These are phyloP conservation scores for Struthidea cinerea DNA, from an alignment of 2,113 vertebrate species.

Conservation along the genomic window DNA sequence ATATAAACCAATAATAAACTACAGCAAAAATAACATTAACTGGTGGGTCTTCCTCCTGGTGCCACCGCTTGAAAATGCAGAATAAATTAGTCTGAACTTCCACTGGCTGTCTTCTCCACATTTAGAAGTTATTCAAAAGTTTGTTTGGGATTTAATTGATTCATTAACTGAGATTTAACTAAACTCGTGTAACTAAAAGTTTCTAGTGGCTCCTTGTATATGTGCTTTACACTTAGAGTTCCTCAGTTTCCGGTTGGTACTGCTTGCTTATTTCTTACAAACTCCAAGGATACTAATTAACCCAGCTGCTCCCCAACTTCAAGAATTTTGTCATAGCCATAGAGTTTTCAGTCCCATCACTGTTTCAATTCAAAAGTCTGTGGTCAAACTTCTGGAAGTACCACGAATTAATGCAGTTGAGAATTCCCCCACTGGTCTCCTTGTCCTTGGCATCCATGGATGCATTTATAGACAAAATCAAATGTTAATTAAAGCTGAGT, in stretches of 20 bases:
- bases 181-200: neutral
- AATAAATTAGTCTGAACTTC: neutral
- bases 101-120: neutral
- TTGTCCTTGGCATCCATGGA: neutral
- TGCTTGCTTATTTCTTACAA: neutral
- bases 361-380: neutral
- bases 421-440: neutral
- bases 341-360: neutral
- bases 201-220: neutral
- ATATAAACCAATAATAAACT: neutral
- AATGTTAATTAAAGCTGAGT: neutral
- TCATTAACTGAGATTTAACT: neutral
- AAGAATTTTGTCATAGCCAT: neutral
- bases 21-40: neutral
- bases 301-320: neutral
- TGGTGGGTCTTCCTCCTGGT: neutral
- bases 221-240: neutral
- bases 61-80: neutral
- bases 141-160: neutral
- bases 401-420: neutral
- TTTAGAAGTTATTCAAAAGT: neutral
- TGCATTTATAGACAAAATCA: neutral
- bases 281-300: neutral
- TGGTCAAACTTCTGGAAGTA: neutral
- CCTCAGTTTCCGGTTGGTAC: neutral